Conservation (phyloP, 2,888 invertebrate genomes). For the Drosophila quinaria region DNA sequence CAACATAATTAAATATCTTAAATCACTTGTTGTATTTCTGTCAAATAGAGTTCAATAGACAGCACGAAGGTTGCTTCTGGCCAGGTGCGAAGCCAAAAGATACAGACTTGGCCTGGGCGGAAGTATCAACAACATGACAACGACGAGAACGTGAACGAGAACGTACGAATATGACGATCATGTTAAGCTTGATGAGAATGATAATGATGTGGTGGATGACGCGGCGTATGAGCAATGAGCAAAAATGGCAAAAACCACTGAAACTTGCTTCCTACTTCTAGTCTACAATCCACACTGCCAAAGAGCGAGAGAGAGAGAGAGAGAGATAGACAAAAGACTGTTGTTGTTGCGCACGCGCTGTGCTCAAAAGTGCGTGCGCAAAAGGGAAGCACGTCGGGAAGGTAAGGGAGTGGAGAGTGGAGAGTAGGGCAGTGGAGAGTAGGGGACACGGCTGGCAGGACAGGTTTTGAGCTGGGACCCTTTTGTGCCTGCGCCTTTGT, state of each 20-base stretch:
- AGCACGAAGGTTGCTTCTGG: conserved; percentile 77
- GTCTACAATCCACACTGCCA: conserved; percentile 3
- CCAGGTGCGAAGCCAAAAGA: conserved; percentile 40
- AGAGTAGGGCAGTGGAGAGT: background rate
- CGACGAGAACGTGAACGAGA: conserved; percentile 4
- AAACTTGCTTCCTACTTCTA: conserved; percentile 69
- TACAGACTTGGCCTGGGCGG: conserved; percentile 48
- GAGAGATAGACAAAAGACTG: background rate
- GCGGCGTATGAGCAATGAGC: conserved; percentile 60
- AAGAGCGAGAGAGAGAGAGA: background rate
- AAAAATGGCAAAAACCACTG: conserved; percentile 40
- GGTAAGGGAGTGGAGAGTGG: background rate
- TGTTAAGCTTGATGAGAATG: no score
- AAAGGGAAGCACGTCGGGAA: background rate
- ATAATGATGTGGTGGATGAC: conserved; percentile 18
- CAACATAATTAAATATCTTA: conserved; percentile 1
- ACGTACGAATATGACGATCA: background rate
- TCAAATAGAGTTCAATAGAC: conserved; percentile 82
- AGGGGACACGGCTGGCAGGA: conserved; percentile 39
- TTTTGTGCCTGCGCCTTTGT: conserved; percentile 29
- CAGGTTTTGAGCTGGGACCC: conserved; percentile 53
- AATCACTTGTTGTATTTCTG: conserved; percentile 10
- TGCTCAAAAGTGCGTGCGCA: conserved; percentile 49
- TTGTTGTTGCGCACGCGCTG: conserved; percentile 24
- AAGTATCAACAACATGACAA: conserved; percentile 58